Conservation (phyloP, 2,888 invertebrate species). For the Torymus auratus region DNA sequence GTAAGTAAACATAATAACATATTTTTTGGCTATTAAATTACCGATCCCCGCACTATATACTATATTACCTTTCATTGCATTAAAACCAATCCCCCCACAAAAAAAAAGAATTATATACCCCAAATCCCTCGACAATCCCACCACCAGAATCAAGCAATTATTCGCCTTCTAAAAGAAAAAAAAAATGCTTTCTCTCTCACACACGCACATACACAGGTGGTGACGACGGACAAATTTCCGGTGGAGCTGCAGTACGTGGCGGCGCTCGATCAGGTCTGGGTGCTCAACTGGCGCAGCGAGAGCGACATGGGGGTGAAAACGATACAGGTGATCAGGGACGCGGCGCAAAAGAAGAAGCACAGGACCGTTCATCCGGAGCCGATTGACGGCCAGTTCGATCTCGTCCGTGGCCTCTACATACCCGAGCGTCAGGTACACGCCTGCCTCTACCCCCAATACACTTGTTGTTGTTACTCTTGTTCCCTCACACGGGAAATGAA, state of each 20-base stretch:
- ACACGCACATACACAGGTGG: constrained; percentile 77
- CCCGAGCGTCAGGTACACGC: constrained; percentile 79
- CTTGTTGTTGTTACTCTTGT: too few species aligned
- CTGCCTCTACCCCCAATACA: too few species aligned
- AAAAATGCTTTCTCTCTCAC: too few species aligned
- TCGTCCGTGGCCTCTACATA: constrained; percentile 82
- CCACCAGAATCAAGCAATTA: too few species aligned
- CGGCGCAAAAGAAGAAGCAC: constrained; percentile 84
- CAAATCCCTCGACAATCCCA: too few species aligned
- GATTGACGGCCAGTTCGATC: constrained; percentile 86
- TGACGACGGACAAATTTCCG: constrained; percentile 85
- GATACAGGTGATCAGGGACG: constrained; percentile 85
- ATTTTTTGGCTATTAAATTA: background rate
- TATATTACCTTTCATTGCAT: too few species aligned
- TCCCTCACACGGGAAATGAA: too few species aligned
- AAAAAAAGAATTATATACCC: too few species aligned
- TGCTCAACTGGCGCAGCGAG: constrained; percentile 83
- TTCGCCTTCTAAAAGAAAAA: too few species aligned
- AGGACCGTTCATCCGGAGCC: constrained; percentile 86
- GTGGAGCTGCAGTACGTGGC: constrained; percentile 84
- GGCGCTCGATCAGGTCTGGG: constrained; percentile 86
- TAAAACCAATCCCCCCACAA: too few species aligned
- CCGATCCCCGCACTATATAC: too few species aligned
- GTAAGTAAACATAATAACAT: constrained; percentile 74
- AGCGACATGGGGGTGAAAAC: constrained; percentile 82